These are phyloP conservation scores for Neopelma chrysocephalum DNA, from an alignment of 2,797 vertebrate genomes.

Conservation along the genomic window DNA sequence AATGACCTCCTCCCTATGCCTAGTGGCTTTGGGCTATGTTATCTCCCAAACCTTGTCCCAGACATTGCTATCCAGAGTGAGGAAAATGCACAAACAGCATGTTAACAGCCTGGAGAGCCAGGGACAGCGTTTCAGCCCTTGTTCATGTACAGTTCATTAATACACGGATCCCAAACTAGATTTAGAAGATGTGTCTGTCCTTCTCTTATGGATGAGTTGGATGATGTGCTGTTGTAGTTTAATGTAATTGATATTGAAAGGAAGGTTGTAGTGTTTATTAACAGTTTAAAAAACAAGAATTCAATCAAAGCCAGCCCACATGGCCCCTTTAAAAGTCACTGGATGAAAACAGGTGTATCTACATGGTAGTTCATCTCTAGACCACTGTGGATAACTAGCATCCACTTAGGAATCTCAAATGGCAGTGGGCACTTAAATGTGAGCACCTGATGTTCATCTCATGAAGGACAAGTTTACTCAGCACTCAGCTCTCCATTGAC, in stretches of 20 bases:
- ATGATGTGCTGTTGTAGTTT: not conserved
- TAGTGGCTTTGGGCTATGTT: not conserved
- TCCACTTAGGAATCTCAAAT: not conserved
- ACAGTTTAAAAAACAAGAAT: not conserved
- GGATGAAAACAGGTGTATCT: not conserved
- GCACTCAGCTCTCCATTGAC: not conserved
- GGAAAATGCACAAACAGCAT: not conserved
- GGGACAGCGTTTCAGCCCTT: not conserved
- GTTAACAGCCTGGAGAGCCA: not conserved
- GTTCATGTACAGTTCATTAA: not conserved
- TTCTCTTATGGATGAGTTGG: not conserved
- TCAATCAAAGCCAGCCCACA: not conserved
- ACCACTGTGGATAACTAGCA: not conserved
- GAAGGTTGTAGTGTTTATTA: not conserved
- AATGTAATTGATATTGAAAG: not conserved
- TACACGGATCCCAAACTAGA: not conserved
- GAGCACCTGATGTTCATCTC: not conserved
- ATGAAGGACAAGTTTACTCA: not conserved
- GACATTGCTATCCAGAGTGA: not conserved
- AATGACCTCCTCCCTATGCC: not conserved
- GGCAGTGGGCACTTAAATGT: not conserved
- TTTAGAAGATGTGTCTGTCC: not conserved
- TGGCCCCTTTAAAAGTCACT: not conserved
- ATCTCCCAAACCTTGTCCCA: not conserved
- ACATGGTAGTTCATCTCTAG: not conserved